Evolutionary conservation across 1,140 invertebrate species (phyloP).

Genomic region (Polyergus mexicanus): DNA sequence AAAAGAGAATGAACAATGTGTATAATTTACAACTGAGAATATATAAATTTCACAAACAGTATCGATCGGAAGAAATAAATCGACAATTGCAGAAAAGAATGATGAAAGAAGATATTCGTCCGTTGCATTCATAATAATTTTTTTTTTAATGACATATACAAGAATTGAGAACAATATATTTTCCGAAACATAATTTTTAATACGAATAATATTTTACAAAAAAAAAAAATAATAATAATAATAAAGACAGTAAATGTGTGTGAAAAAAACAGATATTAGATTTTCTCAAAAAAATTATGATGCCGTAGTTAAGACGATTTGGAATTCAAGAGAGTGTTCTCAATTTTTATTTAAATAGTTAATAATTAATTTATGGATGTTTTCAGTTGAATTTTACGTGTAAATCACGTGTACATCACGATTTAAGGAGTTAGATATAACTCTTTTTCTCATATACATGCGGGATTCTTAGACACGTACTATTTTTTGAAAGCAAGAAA

Average conservation of each 20-base stretch:
- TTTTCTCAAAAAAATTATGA: conserved; percentile 23
- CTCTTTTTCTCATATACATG: conserved; percentile 30
- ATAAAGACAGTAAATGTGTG: not conserved
- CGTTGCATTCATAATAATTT: not conserved
- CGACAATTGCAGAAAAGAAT: too few species aligned
- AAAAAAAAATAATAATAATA: too few species aligned
- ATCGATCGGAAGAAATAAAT: too few species aligned
- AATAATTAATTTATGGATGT: conserved; percentile 14
- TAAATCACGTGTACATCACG: not conserved
- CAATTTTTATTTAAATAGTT: not conserved
- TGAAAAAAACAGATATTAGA: not conserved
- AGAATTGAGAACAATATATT: not conserved
- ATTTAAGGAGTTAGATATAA: conserved; percentile 6
- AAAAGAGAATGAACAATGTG: not conserved
- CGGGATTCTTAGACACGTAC: not conserved
- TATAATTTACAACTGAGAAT: conserved; percentile 7
- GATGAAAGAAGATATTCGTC: too few species aligned
- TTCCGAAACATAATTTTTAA: not conserved
- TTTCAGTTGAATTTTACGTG: not conserved
- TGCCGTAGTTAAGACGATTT: not conserved
- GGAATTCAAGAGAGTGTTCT: not conserved
- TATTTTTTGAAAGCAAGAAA: conserved; percentile 18
- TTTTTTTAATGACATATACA: not conserved
- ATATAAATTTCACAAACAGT: too few species aligned
- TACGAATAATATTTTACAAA: not conserved